Conservation (phyloP, 2,113 vertebrate genomes). For the Gambusia affinis region DNA sequence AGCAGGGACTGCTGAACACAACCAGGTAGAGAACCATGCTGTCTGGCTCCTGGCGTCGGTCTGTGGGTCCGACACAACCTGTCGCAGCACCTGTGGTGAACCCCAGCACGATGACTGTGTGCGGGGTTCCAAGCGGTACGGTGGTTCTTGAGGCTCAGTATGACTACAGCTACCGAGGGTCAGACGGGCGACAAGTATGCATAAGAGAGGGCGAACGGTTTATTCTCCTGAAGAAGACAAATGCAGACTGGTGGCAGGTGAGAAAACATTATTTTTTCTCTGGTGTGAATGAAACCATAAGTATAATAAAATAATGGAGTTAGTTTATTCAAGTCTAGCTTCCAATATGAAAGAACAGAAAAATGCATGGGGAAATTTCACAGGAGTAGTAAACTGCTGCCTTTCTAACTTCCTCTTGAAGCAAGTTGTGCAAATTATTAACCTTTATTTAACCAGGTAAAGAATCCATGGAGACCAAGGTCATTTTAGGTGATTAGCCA, state of each 20-base stretch:
- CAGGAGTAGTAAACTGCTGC: too few relatives aligned
- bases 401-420: too few relatives aligned
- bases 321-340: too few relatives aligned
- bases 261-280: slow-evolving; percentile 3
- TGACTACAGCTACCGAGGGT: slow-evolving; percentile 83
- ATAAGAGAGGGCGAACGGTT: slow-evolving; percentile 89
- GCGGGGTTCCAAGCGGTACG: slow-evolving; percentile 66
- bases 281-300: too few relatives aligned
- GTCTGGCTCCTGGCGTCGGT: slow-evolving; percentile 77
- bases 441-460: too few relatives aligned
- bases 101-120: slow-evolving; percentile 53
- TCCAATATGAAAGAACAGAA: too few relatives aligned
- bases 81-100: slow-evolving; percentile 7
- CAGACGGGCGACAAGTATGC: slow-evolving; percentile 84
- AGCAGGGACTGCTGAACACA: slow-evolving; percentile 51
- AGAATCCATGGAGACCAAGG: too few relatives aligned
- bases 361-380: too few relatives aligned
- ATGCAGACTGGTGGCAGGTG: slow-evolving; percentile 90
- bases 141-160: slow-evolving; percentile 85
- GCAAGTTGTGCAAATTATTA: too few relatives aligned
- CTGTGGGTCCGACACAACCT: slow-evolving; percentile 56
- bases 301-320: too few relatives aligned
- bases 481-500: too few relatives aligned
- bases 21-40: slow-evolving; percentile 79
- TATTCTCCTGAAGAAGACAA: slow-evolving; percentile 87